phyloP scores from a whole-genome alignment of 2,113 vertebrate genomes.

The Silurus meridionalis region DNA sequence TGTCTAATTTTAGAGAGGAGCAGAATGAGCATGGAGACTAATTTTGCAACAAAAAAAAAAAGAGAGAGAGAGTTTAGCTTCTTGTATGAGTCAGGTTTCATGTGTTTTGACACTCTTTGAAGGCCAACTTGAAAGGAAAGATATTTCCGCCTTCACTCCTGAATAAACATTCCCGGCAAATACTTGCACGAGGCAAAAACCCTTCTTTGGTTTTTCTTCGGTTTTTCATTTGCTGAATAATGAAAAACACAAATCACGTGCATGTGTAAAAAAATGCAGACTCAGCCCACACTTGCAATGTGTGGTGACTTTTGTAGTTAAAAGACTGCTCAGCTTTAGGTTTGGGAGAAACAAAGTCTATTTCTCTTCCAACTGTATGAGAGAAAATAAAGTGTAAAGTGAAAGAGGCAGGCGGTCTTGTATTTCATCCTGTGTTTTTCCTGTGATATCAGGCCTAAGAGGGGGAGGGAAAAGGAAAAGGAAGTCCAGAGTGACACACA shows the following conservation, averaged over 20 bases:
- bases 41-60: background rate
- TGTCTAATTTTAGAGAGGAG: background rate
- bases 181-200: conserved; percentile 25
- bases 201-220: background rate
- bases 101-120: conserved; percentile 43
- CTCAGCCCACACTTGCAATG: background rate
- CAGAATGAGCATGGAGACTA: background rate
- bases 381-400: conserved; percentile 39
- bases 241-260: conserved; percentile 10
- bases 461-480: conserved; percentile 53
- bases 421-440: conserved; percentile 49
- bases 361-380: conserved; percentile 31
- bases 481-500: conserved; percentile 47
- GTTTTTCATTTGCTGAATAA: conserved; percentile 20
- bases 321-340: background rate
- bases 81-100: conserved; percentile 4
- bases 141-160: conserved; percentile 14
- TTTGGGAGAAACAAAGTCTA: conserved; percentile 33
- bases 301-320: background rate
- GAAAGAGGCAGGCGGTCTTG: conserved; percentile 29
- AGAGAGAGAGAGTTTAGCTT: conserved; percentile 20
- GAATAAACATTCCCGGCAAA: conserved; percentile 29
- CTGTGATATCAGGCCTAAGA: conserved; percentile 47
- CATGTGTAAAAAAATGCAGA: conserved; percentile 14
- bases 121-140: conserved; percentile 39